Evolutionary conservation across 2,888 invertebrate genomes (phyloP), one percentile per base, ranked within the genome.

Genomic region (Epistrophella euchroma): DNA sequence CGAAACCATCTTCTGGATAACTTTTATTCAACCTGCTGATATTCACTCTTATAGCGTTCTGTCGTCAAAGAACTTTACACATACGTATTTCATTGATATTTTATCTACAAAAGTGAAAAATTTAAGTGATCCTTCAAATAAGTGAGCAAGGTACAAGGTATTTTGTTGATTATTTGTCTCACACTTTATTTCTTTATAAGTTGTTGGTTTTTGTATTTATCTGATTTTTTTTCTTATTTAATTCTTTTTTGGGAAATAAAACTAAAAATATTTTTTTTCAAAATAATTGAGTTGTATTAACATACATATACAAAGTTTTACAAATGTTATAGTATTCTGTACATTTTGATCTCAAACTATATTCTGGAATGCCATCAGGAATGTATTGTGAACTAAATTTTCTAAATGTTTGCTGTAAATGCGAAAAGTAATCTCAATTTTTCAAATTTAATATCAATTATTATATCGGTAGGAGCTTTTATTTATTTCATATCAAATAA

Each of bases 191-290:
- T 45, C n/a, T 70, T n/a, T 43, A 32, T 64, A 32, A 56, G 60
- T 68, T 70, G 50, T 70, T 79, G 66, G 52, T 70, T 35, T 80
- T 80, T 73, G 55, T 73, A 50, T 68, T 80, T 73, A 62, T 73
- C 55, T 73, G 1, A 17, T 10, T 58, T 17, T 37, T 22, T 22
- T 70, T 72, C 56, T 55, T 43, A 47, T 70, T 66, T 47, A 68
- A 43, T 52, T 75, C 52, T 77, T 77, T 45, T 83, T 68, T 58
- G 25, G 22, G 28, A 60, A 70, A 75, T 62, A 81, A 64, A 66
- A 66, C 17, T 70, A 47, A 62, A 43, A 70, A 52, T 2, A 19
- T 60, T 70, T 55, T 25, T 58, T 68, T 28, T 32, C 19, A 35
- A 37, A 25, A 19, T 32, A 11, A 52, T 58, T 2, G 1, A 15